Evolutionary conservation across 2,797 vertebrate genomes (phyloP).

Genomic region (Gallinago stenura): DNA sequence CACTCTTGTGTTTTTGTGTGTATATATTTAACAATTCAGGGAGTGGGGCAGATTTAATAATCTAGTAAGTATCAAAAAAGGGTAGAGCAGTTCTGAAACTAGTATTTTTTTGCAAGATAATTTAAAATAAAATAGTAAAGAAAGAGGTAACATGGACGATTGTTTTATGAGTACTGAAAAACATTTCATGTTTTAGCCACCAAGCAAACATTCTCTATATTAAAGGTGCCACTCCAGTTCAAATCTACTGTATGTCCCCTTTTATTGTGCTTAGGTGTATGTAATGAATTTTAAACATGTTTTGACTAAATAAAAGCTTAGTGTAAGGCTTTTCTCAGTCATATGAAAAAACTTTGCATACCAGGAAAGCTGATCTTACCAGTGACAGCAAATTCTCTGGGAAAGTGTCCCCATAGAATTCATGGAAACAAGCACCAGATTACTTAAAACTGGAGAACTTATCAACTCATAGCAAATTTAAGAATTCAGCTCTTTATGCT

Average conservation of each 20-base stretch:
- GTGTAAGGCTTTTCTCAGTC: background rate
- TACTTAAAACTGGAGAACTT: background rate
- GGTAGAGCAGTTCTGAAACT: conserved; percentile 47
- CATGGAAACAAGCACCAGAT: background rate
- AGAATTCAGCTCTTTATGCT: background rate
- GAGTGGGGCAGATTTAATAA: conserved; percentile 57
- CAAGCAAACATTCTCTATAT: conserved; percentile 35
- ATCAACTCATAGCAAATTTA: background rate
- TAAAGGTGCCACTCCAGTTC: conserved; percentile 35
- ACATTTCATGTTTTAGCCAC: conserved; percentile 36
- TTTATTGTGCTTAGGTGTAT: conserved; percentile 15
- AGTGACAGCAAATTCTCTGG: background rate
- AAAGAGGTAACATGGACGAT: background rate
- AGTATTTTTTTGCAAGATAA: conserved; percentile 49
- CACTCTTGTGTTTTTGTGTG: background rate
- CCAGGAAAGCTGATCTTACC: background rate
- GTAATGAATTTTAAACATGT: conserved; percentile 55
- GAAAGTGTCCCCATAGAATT: background rate
- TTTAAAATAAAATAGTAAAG: background rate
- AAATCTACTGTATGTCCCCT: conserved; percentile 30
- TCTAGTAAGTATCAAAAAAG: conserved; percentile 50
- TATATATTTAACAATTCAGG: conserved; percentile 36
- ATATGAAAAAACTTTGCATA: background rate
- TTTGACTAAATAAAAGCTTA: conserved; percentile 10
- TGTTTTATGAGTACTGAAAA: conserved; percentile 51